phyloP scores from a whole-genome alignment of 2,113 vertebrate genomes.

The Pogonocichla stellata region DNA sequence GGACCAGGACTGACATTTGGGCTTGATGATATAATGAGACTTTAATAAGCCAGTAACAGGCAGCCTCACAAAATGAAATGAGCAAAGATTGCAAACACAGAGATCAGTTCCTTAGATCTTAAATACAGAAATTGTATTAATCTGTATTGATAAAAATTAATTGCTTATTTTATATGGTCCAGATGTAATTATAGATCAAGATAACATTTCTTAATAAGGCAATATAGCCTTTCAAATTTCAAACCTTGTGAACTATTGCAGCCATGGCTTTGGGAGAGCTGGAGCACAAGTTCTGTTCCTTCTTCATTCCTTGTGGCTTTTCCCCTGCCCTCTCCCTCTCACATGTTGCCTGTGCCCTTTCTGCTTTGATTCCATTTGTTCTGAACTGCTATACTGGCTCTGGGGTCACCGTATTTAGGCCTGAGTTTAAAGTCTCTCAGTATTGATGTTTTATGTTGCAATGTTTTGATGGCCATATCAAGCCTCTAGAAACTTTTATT shows the following conservation, averaged over 20 bases:
- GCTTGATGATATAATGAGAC: conserved; percentile 49
- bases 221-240: background rate
- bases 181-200: conserved; percentile 52
- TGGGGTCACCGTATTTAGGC: background rate
- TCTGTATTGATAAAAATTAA: conserved; percentile 65
- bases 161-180: conserved; percentile 50
- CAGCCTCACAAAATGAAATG: conserved; percentile 59
- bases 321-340: background rate
- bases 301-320: background rate
- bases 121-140: conserved; percentile 58
- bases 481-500: background rate
- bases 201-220: conserved; percentile 20
- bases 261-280: background rate
- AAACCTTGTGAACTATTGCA: background rate
- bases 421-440: background rate
- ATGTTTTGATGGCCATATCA: background rate
- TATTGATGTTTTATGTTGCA: background rate
- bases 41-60: conserved; percentile 61
- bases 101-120: conserved; percentile 64
- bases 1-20: conserved; percentile 43
- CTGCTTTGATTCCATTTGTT: background rate
- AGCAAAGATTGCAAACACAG: conserved; percentile 50
- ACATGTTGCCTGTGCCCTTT: rapidly evolving
- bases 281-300: background rate
- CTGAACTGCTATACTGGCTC: background rate